Base-by-base conservation (phyloP, 2,797 vertebrate genomes). In the Peromyscus eremicus region DNA sequence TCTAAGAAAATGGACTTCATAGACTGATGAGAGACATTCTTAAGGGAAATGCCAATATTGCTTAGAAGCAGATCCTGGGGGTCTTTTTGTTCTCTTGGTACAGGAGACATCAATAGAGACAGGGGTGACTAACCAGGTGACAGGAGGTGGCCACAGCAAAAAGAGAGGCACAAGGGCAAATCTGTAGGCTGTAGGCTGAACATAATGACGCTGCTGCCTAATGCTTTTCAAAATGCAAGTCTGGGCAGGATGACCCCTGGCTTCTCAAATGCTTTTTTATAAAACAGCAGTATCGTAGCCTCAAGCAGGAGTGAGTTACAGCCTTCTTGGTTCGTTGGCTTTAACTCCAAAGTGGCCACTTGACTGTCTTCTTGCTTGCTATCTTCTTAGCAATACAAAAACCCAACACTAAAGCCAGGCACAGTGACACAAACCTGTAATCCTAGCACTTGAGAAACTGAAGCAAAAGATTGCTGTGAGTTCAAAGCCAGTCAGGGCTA, bases 281-380 rank as follows among this genome's bases (percentile, higher is more conserved):
- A 83, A 94, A 89, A 94, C 25, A 10, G 80, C 64, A 92, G 97
- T 97, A 97, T 98, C 98, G 21, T 97, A 87, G 95, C 95, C 97
- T 60, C 83, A 91, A 96, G 96, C 93, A 82, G 66, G 75, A 92
- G 55, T 60, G 75, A 70, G 25, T 96, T 91, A 70, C 57, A 89
- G 16, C 52, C 85, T 55, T 37, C 79, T 70, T 19, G 49, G 93
- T 71, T 77, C 90, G 37, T 60, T 94, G 79, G 70, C 70, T 77
- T 96, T 98, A 96, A 97, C 94, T 70, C 95, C 70, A 84, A 55
- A 64, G n/a, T 79, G 91, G 55, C 94, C 60, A 40, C 27, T 68
- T 49, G 52, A 10, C 46, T 34, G 79, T 76, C 62, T 23, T 68
- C 76, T 84, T 62, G 49, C 68, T 81, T 40, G 40, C 66, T 23